Evolutionary conservation across 2,113 vertebrate genomes (phyloP), one percentile per base, ranked within the genome.

Genomic region (Menidia beryllina): DNA sequence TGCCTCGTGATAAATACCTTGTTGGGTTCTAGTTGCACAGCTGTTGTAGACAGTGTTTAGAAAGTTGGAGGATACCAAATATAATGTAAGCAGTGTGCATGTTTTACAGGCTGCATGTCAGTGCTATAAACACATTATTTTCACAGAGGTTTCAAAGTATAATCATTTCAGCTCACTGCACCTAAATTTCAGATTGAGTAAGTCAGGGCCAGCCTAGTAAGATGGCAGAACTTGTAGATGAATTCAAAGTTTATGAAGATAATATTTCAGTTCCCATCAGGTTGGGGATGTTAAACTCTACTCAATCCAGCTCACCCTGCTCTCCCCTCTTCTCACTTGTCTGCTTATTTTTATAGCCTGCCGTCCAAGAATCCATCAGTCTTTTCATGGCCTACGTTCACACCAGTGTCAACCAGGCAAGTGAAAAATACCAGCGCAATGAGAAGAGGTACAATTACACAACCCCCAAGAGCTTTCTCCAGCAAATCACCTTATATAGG

Each of bases 1-100:
- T 85, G 89, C 83, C 89, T 81, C 84, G 92, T 93, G 94, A 97
- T 97, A 94, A 96, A 96, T 96, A 94, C 94, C 90, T 91, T 93
- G 92, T 93, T 93, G 90, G 90, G 92, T 89, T 92, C 89, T 88
- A 87, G 92, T 93, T 27, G 92, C 91, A 88, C 92, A 89, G 91
- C 87, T 88, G 71, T 78, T 89, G 91, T 92, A 87, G 92, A 78
- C 91, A 90, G 65, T 72, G 69, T 82, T 72, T 54, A 59, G 89
- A 95, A 96, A 95, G 93, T 94, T 94, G 76, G 90, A 96, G 94
- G 92, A 92, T 90, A 84, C 67, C 82, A 83, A 93, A 92, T 94
- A 93, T 93, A 94, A 94, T 83, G 68, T 85, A 86, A 88, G 83
- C 77, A 58, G 74, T 77, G 61, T 53, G 56, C 61, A 85, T 91